These are phyloP conservation scores for Ageneiosus marmoratus DNA, from an alignment of 2,113 vertebrate species.

Conservation along the genomic window DNA sequence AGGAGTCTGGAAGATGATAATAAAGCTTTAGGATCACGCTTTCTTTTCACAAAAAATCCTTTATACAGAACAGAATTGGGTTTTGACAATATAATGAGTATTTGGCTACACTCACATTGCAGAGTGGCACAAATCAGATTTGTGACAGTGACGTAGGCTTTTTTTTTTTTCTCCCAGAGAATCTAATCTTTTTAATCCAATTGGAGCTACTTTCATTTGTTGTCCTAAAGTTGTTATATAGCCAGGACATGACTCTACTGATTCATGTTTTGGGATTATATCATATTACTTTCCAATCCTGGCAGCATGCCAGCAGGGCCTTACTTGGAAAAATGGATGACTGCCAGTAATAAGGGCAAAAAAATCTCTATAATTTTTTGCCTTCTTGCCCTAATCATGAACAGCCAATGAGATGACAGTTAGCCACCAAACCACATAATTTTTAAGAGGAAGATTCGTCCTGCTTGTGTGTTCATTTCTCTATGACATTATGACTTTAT, in stretches of 20 bases:
- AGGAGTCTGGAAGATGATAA: constrained; percentile 59
- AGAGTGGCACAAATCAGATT: not conserved
- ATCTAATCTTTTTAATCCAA: not conserved
- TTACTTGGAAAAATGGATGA: not conserved
- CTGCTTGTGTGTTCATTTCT: not conserved
- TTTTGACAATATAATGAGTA: constrained; percentile 8
- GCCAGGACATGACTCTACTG: not conserved
- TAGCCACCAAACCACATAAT: not conserved
- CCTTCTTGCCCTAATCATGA: not conserved
- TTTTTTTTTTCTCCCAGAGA: not conserved
- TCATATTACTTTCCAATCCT: not conserved
- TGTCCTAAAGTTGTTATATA: not conserved
- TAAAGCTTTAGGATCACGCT: constrained; percentile 60
- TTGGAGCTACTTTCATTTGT: not conserved
- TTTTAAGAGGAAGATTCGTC: not conserved
- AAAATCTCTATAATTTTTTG: not conserved
- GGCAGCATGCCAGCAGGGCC: not conserved
- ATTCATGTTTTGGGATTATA: not conserved
- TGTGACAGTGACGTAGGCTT: not conserved
- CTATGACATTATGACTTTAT: not conserved
- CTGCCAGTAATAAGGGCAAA: not conserved
- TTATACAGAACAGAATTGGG: constrained; percentile 1
- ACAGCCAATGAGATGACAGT: not conserved
- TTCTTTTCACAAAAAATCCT: constrained; percentile 31
- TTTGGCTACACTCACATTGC: not conserved